Percentiles rank a stretch among this genome's conserved stretches.
These are phyloP conservation scores for Cariama cristata DNA, from an alignment of 2,113 vertebrate species.

Conservation along the genomic window DNA sequence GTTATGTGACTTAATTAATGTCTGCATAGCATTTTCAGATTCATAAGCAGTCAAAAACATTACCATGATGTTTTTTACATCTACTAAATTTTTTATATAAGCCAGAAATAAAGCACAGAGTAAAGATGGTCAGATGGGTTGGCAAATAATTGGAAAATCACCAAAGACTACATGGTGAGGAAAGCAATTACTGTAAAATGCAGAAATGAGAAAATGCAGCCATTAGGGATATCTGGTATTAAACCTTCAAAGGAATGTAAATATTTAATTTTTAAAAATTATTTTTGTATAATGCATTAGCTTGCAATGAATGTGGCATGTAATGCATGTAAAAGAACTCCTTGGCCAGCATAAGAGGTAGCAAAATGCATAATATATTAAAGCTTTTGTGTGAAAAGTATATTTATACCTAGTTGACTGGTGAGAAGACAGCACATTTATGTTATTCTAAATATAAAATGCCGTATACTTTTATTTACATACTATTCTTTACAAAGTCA, in stretches of 20 bases:
- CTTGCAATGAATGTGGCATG: neutral
- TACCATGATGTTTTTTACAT: neutral
- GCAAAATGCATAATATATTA: neutral
- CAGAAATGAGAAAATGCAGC: conserved; percentile 30
- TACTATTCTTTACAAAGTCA: neutral
- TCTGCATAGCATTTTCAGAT: conserved; percentile 22
- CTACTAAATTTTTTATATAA: neutral
- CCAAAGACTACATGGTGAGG: conserved; percentile 33
- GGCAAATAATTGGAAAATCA: conserved; percentile 58
- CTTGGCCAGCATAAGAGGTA: neutral
- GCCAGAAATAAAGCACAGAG: conserved; percentile 18
- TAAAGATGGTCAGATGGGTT: conserved; percentile 25
- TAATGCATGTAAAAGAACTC: neutral
- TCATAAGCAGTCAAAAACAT: conserved; percentile 26
- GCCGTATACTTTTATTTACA: neutral
- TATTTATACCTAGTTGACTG: neutral
- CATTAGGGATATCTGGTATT: conserved; percentile 35
- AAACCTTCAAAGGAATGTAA: conserved; percentile 43
- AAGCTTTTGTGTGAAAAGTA: neutral
- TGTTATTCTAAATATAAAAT: neutral
- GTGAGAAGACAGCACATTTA: neutral
- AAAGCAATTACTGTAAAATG: conserved; percentile 35
- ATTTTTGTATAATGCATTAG: conserved; percentile 26
- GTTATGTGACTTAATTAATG: conserved; percentile 44
- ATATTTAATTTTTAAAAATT: neutral